Evolutionary conservation across 1,140 invertebrate genomes (phyloP).

Genomic region (Thaumatotibia leucotreta): DNA sequence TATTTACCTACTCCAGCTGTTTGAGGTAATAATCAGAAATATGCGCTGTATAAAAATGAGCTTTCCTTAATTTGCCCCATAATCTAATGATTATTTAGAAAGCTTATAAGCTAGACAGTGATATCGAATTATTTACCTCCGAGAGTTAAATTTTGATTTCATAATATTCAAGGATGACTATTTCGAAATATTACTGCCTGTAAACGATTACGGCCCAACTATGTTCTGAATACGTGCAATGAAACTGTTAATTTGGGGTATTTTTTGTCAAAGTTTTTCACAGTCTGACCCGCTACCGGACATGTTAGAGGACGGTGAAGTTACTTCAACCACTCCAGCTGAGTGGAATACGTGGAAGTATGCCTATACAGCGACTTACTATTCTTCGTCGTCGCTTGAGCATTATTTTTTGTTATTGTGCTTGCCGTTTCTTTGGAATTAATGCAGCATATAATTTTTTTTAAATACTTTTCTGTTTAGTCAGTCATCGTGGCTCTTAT

Average conservation of each 20-base stretch:
- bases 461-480: no score
- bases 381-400: constrained; percentile 14
- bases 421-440: no score
- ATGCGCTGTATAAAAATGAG: no score
- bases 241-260: constrained; percentile 12
- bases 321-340: constrained; percentile 14
- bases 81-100: no score
- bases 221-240: constrained; percentile 26
- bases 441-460: no score
- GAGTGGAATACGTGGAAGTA: constrained; percentile 28
- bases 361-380: constrained; percentile 18
- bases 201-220: not conserved
- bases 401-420: not conserved
- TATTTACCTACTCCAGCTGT: no score
- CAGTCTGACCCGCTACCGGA: constrained; percentile 15
- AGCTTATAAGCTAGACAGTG: no score
- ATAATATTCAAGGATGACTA: not conserved
- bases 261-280: constrained; percentile 18
- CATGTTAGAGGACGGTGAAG: constrained; percentile 5
- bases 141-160: no score
- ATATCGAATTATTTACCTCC: no score
- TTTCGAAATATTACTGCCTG: not conserved
- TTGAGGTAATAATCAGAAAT: no score
- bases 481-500: no score
- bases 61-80: no score